Base-by-base conservation (phyloP, 2,888 invertebrate genomes). In the Siphonodentalium dalli region DNA sequence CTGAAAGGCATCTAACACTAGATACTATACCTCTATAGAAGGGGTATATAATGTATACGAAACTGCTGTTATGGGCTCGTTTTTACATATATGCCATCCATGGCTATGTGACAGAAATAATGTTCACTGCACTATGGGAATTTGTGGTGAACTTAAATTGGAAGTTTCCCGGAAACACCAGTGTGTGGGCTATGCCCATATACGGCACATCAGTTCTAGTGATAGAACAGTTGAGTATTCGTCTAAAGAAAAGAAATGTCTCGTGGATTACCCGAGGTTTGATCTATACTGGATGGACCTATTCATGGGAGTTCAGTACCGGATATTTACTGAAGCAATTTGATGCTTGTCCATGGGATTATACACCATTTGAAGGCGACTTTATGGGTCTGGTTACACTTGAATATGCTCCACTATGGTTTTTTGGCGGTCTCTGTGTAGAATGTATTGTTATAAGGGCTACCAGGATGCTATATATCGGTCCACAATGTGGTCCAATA, bases 311-410 rank as follows among this genome's bases (percentile, higher is more conserved):
- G 66, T 84, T 83, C 65, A 75, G 77, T 15, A 81, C 83, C 24
- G 85, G 85, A 6, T 78, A 71, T 49, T 42, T 83, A n/a, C 72
- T 85, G 28, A 75, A 78, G 37, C 71, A 79, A 49, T 82, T 84
- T 65, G 79, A 81, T 54, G 83, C 84, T 3, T 85, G 85, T 68
- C 84, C 85, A 0, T 85, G 85, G 85, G 83, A 85, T 65, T 85
- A 85, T 68, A 72, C 72, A 3, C 81, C 81, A 9, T 84, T 83
- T 68, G 64, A 75, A 31, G 83, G 82, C 53, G 83, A 85, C 65
- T 75, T 84, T 57, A 81, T 81, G 74, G 85, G 85, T 5, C 69
- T 85, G 27, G 79, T 85, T 37, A 84, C 84, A 3, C 69, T 84
- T 38, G 85, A 85, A 63, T 85, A 85, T 68, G 82, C 83, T 11